Evolutionary conservation across 2,888 invertebrate species (phyloP).

Genomic region (Morpho deidamia): DNA sequence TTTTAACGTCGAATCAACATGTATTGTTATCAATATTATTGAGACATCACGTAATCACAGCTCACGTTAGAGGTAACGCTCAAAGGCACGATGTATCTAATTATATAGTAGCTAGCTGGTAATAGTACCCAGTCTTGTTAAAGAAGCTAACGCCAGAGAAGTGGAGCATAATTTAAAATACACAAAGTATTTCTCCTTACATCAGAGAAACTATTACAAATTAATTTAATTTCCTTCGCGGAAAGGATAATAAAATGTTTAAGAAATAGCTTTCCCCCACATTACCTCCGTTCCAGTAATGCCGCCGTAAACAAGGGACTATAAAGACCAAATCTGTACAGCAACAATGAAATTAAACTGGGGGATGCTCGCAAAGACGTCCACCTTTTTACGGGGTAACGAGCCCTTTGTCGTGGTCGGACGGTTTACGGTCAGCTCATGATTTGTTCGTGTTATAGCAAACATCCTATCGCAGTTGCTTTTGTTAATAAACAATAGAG

Average conservation of each 20-base stretch:
- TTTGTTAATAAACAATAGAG: neutral
- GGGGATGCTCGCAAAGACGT: constrained; percentile 20
- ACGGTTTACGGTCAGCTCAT: neutral
- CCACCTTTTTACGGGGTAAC: constrained; percentile 30
- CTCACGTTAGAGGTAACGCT: no score
- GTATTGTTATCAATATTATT: no score
- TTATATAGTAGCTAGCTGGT: no score
- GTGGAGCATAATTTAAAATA: no score
- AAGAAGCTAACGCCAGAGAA: no score
- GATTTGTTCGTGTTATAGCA: neutral
- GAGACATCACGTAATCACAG: no score
- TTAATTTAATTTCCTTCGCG: constrained; percentile 7
- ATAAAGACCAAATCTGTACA: constrained; percentile 17
- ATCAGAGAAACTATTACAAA: constrained; percentile 3
- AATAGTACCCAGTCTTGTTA: no score
- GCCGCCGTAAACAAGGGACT: constrained; percentile 4
- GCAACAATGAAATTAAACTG: constrained; percentile 22
- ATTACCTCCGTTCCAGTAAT: constrained; percentile 1
- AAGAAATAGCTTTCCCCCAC: constrained; percentile 7
- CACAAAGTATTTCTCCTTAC: neutral
- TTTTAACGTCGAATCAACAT: no score
- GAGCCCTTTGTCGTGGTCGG: constrained; percentile 27
- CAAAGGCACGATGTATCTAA: no score
- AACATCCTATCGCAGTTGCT: neutral
- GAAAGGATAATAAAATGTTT: constrained; percentile 6